Evolutionary conservation across 2,888 invertebrate genomes (phyloP).

Genomic region (Idaea aversata): DNA sequence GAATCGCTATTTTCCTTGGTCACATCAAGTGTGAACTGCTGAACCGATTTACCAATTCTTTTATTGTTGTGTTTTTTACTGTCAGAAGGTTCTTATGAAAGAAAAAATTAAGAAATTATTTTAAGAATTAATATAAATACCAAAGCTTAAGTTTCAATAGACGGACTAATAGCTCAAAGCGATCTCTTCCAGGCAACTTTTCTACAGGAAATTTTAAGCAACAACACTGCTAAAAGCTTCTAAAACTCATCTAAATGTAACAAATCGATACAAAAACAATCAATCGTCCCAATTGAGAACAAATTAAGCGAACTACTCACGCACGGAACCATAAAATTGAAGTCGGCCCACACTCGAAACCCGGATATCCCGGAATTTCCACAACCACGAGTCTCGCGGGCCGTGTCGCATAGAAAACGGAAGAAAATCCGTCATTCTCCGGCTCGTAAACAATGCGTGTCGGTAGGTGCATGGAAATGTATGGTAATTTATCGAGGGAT

Average conservation of each 20-base stretch:
- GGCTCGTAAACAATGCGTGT: conserved; percentile 67
- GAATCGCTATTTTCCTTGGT: too few species aligned
- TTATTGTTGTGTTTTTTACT: too few species aligned
- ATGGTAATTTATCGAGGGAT: conserved; percentile 73
- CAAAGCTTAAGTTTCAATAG: too few species aligned
- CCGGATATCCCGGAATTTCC: conserved; percentile 26
- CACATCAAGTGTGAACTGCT: too few species aligned
- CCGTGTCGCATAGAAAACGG: conserved; percentile 51
- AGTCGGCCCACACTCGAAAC: conserved; percentile 16
- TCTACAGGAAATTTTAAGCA: neutral
- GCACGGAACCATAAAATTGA: conserved; percentile 8
- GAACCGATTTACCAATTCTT: too few species aligned
- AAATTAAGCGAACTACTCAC: conserved; percentile 2
- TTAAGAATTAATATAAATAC: too few species aligned
- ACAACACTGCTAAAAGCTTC: neutral
- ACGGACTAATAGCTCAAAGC: too few species aligned
- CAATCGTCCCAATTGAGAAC: conserved; percentile 7
- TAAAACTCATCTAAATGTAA: conserved; percentile 6
- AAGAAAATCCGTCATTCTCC: conserved; percentile 76
- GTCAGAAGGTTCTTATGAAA: too few species aligned
- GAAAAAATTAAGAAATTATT: too few species aligned
- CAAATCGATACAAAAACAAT: conserved; percentile 8
- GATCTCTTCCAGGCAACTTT: neutral
- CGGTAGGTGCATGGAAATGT: conserved; percentile 73
- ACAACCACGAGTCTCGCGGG: conserved; percentile 31